Conservation (phyloP, 2,113 vertebrate genomes). For the Polypterus senegalus region DNA sequence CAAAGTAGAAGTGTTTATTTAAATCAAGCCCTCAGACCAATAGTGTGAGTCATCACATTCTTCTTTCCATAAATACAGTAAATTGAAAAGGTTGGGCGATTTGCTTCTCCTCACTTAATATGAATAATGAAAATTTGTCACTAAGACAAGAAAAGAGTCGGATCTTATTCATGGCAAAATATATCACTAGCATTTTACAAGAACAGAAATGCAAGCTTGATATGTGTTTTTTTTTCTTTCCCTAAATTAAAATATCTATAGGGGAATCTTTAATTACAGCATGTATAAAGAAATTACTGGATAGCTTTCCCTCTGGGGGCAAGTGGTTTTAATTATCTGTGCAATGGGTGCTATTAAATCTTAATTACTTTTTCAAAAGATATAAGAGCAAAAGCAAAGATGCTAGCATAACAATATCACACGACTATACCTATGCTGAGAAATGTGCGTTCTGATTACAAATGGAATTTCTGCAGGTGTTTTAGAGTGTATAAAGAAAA, state of each 20-base stretch:
- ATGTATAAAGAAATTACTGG: constrained; percentile 62
- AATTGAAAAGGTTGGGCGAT: neutral
- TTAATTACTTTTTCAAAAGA: constrained; percentile 70
- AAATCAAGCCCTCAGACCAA: no score
- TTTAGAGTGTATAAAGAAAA: no score
- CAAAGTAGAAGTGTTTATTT: no score
- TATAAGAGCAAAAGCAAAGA: constrained; percentile 29
- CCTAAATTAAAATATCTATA: constrained; percentile 70
- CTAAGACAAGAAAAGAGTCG: no score
- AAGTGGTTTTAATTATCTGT: constrained; percentile 66
- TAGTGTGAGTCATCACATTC: no score
- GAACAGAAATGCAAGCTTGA: constrained; percentile 51
- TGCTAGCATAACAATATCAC: no score
- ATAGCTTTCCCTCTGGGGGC: constrained; percentile 50
- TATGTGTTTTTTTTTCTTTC: constrained; percentile 53
- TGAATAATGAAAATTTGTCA: neutral
- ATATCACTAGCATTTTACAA: constrained; percentile 70
- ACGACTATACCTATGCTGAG: no score
- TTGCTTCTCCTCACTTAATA: neutral
- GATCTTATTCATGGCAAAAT: constrained; percentile 74
- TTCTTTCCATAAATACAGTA: neutral
- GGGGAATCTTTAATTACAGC: constrained; percentile 67
- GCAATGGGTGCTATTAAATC: constrained; percentile 64
- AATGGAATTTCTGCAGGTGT: no score
- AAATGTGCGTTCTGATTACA: no score